Evolutionary conservation across 2,797 vertebrate genomes (phyloP).

Genomic region (Sebastes kiyomatsui): DNA sequence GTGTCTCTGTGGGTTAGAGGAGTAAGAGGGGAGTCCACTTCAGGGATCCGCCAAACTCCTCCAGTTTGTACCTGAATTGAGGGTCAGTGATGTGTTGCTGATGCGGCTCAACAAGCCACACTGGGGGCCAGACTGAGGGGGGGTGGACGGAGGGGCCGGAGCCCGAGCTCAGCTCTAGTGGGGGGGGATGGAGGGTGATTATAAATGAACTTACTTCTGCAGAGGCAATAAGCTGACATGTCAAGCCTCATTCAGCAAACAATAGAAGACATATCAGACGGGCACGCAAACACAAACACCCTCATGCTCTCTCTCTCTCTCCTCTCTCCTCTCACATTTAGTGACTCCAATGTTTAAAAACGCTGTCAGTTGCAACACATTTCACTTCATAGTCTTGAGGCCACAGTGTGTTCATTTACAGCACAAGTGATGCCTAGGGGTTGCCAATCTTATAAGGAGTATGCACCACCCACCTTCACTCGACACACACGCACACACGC

Average conservation of each 20-base stretch:
- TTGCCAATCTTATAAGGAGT: neutral
- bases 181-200: slow-evolving; percentile 46
- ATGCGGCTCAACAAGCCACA: slow-evolving; percentile 74
- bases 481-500: neutral
- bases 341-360: neutral
- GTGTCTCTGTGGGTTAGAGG: slow-evolving; percentile 72
- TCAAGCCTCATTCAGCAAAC: slow-evolving; percentile 74
- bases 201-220: slow-evolving; percentile 72
- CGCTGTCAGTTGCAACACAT: neutral
- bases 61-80: slow-evolving; percentile 78
- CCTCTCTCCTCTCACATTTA: neutral
- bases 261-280: slow-evolving; percentile 38
- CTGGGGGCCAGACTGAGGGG: slow-evolving; percentile 54
- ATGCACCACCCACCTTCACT: slow-evolving; percentile 21
- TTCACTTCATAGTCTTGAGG: neutral
- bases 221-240: slow-evolving; percentile 74
- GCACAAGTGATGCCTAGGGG: neutral
- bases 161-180: slow-evolving; percentile 35
- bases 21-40: slow-evolving; percentile 66
- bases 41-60: slow-evolving; percentile 71
- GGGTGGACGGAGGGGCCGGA: slow-evolving; percentile 50
- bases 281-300: slow-evolving; percentile 34
- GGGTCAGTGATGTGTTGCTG: slow-evolving; percentile 77
- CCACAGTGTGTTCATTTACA: neutral
- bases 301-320: slow-evolving; percentile 8